phyloP scores from a whole-genome alignment of 1,140 invertebrate genomes.

The Phthorimaea operculella region DNA sequence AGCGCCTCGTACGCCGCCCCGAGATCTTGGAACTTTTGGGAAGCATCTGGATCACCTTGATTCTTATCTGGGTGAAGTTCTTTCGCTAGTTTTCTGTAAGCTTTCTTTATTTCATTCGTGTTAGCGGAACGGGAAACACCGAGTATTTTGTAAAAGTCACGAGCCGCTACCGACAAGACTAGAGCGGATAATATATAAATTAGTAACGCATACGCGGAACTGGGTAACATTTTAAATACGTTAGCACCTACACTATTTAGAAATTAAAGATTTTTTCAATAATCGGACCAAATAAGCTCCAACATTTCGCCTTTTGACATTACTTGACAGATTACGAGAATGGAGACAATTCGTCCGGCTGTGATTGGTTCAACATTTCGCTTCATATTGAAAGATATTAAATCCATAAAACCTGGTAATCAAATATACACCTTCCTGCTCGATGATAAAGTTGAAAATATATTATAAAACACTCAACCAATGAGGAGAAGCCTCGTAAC shows the following conservation, averaged over 20 bases:
- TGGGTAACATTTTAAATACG: constrained; percentile 45
- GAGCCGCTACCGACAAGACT: constrained; percentile 48
- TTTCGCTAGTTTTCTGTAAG: constrained; percentile 94
- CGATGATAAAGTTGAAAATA: too few species aligned
- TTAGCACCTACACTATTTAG: constrained; percentile 32
- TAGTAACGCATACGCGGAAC: constrained; percentile 40
- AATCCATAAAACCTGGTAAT: too few species aligned
- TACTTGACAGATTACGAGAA: constrained; percentile 16
- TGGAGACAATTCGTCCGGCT: constrained; percentile 50
- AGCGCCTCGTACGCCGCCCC: constrained; percentile 97
- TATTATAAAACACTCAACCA: constrained; percentile 13
- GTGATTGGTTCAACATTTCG: constrained; percentile 30
- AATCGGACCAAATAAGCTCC: constrained; percentile 15
- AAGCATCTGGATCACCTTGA: constrained; percentile 91
- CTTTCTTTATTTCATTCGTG: constrained; percentile 97
- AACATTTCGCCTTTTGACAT: constrained; percentile 47
- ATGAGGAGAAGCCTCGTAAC: constrained; percentile 33
- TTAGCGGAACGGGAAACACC: constrained; percentile 85
- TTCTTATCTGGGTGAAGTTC: constrained; percentile 99
- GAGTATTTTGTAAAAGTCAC: constrained; percentile 97
- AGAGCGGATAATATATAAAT: constrained; percentile 45
- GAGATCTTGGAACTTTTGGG: constrained; percentile 95
- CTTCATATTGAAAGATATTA: too few species aligned
- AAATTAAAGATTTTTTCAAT: constrained; percentile 12
- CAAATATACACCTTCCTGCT: too few species aligned